These are phyloP conservation scores for Sinocyclocheilus grahami DNA, from an alignment of 2,113 vertebrate species.

Conservation along the genomic window DNA sequence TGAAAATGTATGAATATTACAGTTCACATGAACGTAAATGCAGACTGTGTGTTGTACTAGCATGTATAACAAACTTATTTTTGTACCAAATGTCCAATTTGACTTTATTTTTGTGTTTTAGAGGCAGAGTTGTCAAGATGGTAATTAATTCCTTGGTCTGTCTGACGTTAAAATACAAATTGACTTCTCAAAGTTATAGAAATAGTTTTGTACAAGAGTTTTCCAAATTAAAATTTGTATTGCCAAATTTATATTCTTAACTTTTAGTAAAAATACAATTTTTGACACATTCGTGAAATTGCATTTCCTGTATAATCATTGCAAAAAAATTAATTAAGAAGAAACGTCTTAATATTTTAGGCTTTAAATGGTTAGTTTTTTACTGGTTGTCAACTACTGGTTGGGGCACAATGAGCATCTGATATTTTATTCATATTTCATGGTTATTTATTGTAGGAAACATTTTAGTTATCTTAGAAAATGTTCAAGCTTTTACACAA, in stretches of 20 bases:
- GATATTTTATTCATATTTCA: neutral
- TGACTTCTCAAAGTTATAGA: neutral
- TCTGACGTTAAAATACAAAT: neutral
- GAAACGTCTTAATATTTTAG: neutral
- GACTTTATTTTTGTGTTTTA: constrained; percentile 27
- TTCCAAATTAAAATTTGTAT: constrained; percentile 26
- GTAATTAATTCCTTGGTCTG: neutral
- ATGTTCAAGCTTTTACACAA: neutral
- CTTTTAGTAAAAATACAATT: neutral
- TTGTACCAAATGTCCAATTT: constrained; percentile 25
- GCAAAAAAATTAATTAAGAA: neutral
- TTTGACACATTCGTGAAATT: neutral
- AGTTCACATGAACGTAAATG: constrained; percentile 1
- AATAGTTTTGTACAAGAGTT: constrained; percentile 29
- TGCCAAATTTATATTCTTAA: constrained; percentile 10
- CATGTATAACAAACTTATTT: constrained; percentile 33
- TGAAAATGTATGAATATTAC: neutral
- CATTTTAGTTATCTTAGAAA: neutral
- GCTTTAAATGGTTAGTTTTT: neutral
- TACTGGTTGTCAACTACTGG: neutral
- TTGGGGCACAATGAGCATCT: neutral
- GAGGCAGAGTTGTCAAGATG: neutral
- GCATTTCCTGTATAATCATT: neutral
- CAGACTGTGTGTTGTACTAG: constrained; percentile 10
- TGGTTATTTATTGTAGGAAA: constrained; percentile 5